Evolutionary conservation across 2,113 vertebrate species (phyloP), one percentile per base, ranked within the genome.

Genomic region (Amazona vittata): DNA sequence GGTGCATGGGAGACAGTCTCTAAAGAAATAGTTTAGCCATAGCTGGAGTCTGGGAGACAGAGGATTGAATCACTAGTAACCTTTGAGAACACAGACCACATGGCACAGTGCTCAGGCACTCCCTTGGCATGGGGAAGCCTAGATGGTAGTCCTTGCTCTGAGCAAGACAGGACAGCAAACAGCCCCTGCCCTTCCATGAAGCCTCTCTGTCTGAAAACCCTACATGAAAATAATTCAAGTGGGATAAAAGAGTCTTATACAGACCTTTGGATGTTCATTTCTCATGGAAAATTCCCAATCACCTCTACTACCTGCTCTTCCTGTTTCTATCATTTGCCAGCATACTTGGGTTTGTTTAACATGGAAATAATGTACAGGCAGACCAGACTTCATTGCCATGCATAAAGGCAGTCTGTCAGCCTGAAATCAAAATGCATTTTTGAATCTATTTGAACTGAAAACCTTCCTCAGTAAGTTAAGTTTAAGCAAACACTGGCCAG

Each of bases 251-350:
- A 47, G 86, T 93, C 89, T 89, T 59, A 84, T 68, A 73, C 35
- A 89, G 19, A n/a, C 39, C 65, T 84, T 79, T 71, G 47, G 39
- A 11, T 47, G 96, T 96, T 78, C 9, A 47, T 76, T 86, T 79
- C 91, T 93, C 65, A 52, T 69, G 90, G 89, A 96, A 97, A 95
- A 92, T 94, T 70, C 74, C 83, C 88, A 59, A 65, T 79, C 90
- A 91, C 60, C 68, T 86, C 90, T 68, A 74, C 53, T 84, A 82
- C 39, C 83, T 74, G 53, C 57, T 41, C 79, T 87, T 95, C 92
- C 91, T 90, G 67, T 47, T 90, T 93, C 78, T 60, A 79, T 44
- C 37, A 89, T 86, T 71, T 91, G 60, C 83, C 70, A 84, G 83
- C 37, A 46, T n/a, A 62, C 21, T 70, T 73, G 21, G 78, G 37